Evolutionary conservation across 2,888 invertebrate species (phyloP), one percentile per base, ranked within the genome.

Genomic region (Drosophila parthenogenetica): DNA sequence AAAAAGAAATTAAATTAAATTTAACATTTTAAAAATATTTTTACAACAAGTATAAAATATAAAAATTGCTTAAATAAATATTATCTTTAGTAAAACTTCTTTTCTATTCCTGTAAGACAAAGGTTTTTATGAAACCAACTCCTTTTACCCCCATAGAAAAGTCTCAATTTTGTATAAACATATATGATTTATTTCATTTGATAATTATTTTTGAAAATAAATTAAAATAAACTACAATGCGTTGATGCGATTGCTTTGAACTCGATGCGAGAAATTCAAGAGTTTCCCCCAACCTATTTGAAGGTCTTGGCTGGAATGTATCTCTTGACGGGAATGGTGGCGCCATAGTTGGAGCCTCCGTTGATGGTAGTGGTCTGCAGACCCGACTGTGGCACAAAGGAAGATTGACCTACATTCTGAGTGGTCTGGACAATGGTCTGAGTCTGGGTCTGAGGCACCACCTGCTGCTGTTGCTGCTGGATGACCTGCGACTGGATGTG

Each of bases 251-350:
- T 37, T 46, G 17, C 17, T 45, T 55, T 42, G 43, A 49, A 49
- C 48, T 55, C 53, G 60, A 73, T 69, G 64, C 17, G 37, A 49
- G 17, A 68, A 39, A 55, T 57, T 68, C 37, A 35, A 5, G 42
- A 19, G 40, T 19, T 17, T n/a, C 16, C 60, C 60, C 37, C 8
- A 14, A 10, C 49, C 60, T 84, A 89, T 69, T 87, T 87, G 55
- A 81, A 79, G 42, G 76, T 59, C 72, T 89, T 88, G 51, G 77
- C 81, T 13, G 90, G 89, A 51, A 85, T 68, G 54, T 90, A 90
- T 16, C 72, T 77, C 54, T 77, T 81, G 10, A 29, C 29, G 7
- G 29, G 29, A 8, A 29, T 29, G 29, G 29, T 48, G 22, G 39
- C 43, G 22, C 68, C 73, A 43, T 75, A 71, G 35, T 54, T 77